Evolutionary conservation across 2,113 vertebrate genomes (phyloP), one percentile per base, ranked within the genome.

Genomic region (Nycticebus coucang): DNA sequence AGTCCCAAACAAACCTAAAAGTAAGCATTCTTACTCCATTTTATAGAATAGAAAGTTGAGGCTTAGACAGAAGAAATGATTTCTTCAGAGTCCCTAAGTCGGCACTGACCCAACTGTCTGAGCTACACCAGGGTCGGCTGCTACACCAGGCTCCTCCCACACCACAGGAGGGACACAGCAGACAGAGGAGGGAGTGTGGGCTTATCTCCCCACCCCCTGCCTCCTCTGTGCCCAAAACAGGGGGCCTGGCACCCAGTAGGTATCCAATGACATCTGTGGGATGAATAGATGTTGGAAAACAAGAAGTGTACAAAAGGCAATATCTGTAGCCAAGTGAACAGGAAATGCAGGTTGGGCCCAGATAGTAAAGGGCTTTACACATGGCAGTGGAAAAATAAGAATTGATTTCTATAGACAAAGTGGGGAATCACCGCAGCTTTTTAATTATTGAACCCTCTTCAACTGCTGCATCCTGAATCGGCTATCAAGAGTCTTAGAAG

Each of bases 401-500:
- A 89, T 28, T 91, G 81, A 33, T 90, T 71, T 94, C 80, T 71
- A 8, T 15, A 66, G 21, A 74, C 35, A 64, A 87, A 69, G 10
- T 33, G n/a, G 89, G 81, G 37, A 50, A 50, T 55, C 53, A 57
- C 28, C 79, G 7, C 7, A 88, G 18, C 28, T 92, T 74, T 77
- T 69, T 86, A 85, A 94, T 71, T 96, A 88, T 90, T 62, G 66
- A 95, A 53, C 21, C 41, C 9, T 82, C 53, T 90, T 79, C 59
- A 95, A 41, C 28, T 93, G n/a, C 85, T 77, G 8, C 4, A 82
- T 86, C 37, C 50, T 77, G 41, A 84, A 45, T 94, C 69, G 72
- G 15, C 53, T 69, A 41, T 37, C 13, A 86, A 84, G 55, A 64
- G 7, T 71, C 60, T 83, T 68, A n/a, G 60, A 87, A 94, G 50